These are phyloP conservation scores for Diachasma alloeum DNA, from an alignment of 1,140 invertebrate genomes.

Conservation along the genomic window DNA sequence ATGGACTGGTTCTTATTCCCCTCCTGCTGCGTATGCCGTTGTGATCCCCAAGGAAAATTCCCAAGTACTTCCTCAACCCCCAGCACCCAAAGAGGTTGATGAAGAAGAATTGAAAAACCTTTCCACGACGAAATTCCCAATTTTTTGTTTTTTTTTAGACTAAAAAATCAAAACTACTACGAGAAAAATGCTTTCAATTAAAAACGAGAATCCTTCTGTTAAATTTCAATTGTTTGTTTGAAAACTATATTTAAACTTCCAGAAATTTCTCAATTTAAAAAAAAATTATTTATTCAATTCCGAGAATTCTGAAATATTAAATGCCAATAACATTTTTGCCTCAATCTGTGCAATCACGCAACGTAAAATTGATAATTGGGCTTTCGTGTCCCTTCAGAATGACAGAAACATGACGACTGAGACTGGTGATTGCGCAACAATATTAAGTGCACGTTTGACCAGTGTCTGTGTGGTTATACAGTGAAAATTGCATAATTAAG, in stretches of 20 bases:
- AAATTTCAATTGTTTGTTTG: too few species aligned
- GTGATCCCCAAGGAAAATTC: slow-evolving; percentile 65
- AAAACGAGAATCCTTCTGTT: too few species aligned
- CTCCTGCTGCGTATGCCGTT: slow-evolving; percentile 90
- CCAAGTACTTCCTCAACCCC: not conserved
- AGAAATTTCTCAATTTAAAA: not conserved
- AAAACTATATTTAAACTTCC: not conserved
- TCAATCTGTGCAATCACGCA: not conserved
- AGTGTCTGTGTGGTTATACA: not conserved
- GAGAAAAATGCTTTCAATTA: too few species aligned
- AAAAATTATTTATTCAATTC: not conserved
- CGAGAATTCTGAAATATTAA: too few species aligned
- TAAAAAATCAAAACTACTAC: too few species aligned
- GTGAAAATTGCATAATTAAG: not conserved
- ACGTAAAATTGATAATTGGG: not conserved
- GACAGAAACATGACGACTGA: not conserved
- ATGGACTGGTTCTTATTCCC: slow-evolving; percentile 97
- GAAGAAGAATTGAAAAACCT: too few species aligned
- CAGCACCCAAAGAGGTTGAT: not conserved
- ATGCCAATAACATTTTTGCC: too few species aligned
- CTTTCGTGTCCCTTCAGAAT: not conserved
- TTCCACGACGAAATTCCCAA: too few species aligned
- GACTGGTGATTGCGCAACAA: not conserved
- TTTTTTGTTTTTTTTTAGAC: too few species aligned
- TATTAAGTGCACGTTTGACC: not conserved